Conservation (phyloP, 2,888 invertebrate species). For the Odontothrips loti region DNA sequence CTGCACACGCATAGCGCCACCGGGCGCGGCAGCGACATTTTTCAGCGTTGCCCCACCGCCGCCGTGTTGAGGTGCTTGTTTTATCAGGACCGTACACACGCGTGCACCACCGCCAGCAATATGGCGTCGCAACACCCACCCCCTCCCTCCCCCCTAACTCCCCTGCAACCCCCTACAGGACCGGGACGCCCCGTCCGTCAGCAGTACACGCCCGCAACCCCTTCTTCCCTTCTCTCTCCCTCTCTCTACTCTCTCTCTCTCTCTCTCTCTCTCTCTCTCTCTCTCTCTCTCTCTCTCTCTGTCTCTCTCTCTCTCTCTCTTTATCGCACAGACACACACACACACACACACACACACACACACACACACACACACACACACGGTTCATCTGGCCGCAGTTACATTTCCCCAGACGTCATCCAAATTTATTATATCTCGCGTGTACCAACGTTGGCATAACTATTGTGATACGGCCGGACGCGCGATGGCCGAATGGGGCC, state of each 20-base stretch:
- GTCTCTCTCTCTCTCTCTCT: neutral
- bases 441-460: too few relatives aligned
- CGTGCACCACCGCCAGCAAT: neutral
- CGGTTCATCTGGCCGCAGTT: too few relatives aligned
- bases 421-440: too few relatives aligned
- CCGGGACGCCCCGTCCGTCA: neutral
- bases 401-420: too few relatives aligned
- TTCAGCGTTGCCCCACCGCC: neutral
- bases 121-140: neutral
- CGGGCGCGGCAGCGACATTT: constrained; percentile 1
- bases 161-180: neutral
- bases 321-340: neutral
- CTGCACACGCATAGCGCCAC: neutral
- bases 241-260: neutral
- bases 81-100: neutral
- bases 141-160: neutral
- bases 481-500: too few relatives aligned
- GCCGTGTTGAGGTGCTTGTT: constrained; percentile 1
- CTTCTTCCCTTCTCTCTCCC: neutral
- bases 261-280: neutral
- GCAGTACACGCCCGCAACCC: neutral
- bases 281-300: constrained; percentile 15
- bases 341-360: neutral
- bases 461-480: too few relatives aligned
- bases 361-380: too few relatives aligned